Evolutionary conservation across 2,888 invertebrate species (phyloP), one percentile per base, ranked within the genome.

Genomic region (Dusona sp.): DNA sequence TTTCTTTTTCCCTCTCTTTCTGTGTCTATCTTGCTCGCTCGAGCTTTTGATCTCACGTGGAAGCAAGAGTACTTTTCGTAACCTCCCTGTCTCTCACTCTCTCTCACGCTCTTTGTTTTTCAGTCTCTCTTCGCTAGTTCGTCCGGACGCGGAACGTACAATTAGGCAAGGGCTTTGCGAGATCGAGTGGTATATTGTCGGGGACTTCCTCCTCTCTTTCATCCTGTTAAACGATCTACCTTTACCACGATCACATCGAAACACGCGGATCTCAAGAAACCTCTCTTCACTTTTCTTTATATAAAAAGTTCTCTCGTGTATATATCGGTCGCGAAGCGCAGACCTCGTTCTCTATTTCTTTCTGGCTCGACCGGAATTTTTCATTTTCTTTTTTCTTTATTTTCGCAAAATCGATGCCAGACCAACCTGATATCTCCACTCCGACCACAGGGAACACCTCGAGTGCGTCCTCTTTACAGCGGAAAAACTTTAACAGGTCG

Each of bases 61-160:
- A 67, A 73, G 80, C 54, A 42, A 38, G 42, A 82, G 57, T 57
- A 65, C 65, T 83, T 79, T 78, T 74, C 78, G 48, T 64, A 83
- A 80, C 73, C 83, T 80, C 84, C 77, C 65, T 83, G 33, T 42
- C 42, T 78, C 77, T n/a, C 67, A 1, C 22, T 36, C n/a, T 42
- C 72, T 19, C 48, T 33, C 73, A 13, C 57, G 7, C 73, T 42
- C 75, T 64, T 38, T 45, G 25, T 42, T 25, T 57, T 33, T 68
- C 65, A 22, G 51, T 67, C 74, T 67, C 45, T 82, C 81, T 72
- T 70, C 87, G 87, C 89, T 88, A 89, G 90, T 83, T 88, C 85
- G 89, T 86, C 90, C 88, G 90, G 91, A 91, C 92, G 92, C 92
- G 92, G 92, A 93, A 94, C 93, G 90, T 93, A 92, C 94, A 94